Evolutionary conservation across 2,888 invertebrate genomes (phyloP).

Genomic region (Tiliacea aurago): DNA sequence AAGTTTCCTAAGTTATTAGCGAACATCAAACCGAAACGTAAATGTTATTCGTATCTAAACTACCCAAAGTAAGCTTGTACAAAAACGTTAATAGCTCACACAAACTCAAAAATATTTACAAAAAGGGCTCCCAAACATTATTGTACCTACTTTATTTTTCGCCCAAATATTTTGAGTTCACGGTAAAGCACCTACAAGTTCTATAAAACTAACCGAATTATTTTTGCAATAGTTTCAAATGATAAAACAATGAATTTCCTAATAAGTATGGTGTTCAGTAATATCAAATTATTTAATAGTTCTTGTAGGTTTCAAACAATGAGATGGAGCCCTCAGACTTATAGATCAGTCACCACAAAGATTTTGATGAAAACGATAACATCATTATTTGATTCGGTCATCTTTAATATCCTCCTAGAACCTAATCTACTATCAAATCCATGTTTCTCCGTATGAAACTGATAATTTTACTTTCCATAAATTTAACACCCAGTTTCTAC

Average conservation of each 20-base stretch:
- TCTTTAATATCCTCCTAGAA: slow-evolving; percentile 25
- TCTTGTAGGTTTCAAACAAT: slow-evolving; percentile 2
- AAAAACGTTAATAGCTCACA: slow-evolving; percentile 68
- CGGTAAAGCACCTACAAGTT: slow-evolving; percentile 3
- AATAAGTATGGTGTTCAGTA: neutral
- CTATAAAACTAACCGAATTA: neutral
- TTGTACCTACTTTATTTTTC: slow-evolving; percentile 31
- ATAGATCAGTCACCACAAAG: slow-evolving; percentile 43
- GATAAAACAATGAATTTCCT: neutral
- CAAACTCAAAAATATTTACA: slow-evolving; percentile 70
- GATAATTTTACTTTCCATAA: slow-evolving; percentile 32
- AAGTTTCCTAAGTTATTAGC: slow-evolving; percentile 65
- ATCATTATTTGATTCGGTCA: slow-evolving; percentile 23
- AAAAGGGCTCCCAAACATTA: slow-evolving; percentile 47
- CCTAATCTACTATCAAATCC: slow-evolving; percentile 35
- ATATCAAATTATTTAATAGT: neutral
- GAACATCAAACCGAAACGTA: slow-evolving; percentile 71
- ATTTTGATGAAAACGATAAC: slow-evolving; percentile 20
- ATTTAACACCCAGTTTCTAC: neutral
- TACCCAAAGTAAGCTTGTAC: slow-evolving; percentile 65
- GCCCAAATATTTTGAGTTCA: neutral
- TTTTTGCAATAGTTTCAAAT: neutral
- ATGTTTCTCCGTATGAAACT: slow-evolving; percentile 38
- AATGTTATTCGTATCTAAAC: slow-evolving; percentile 61
- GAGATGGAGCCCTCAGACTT: slow-evolving; percentile 51